Evolutionary conservation across 2,888 invertebrate genomes (phyloP).

Genomic region (Chirona hameri): DNA sequence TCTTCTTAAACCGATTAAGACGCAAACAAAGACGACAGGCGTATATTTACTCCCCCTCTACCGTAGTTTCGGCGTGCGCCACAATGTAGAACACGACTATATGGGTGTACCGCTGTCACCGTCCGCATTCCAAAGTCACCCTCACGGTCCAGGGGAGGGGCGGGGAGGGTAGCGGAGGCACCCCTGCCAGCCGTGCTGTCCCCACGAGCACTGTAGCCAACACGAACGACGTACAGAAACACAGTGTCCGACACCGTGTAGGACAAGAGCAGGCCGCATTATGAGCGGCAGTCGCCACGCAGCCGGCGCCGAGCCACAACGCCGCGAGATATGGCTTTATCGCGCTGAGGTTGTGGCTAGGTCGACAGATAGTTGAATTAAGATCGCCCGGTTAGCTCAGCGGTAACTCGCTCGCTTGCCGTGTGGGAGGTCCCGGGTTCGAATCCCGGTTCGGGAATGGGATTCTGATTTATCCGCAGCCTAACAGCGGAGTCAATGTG

Average conservation of each 20-base stretch:
- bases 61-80: neutral
- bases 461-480: too few species aligned
- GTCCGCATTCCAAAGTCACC: conserved; percentile 3
- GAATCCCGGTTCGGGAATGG: too few species aligned
- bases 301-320: too few species aligned
- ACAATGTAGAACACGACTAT: neutral
- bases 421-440: too few species aligned
- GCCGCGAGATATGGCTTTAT: too few species aligned
- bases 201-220: neutral
- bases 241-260: neutral
- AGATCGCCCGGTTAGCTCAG: too few species aligned
- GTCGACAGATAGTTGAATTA: too few species aligned
- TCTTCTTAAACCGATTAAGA: too few species aligned
- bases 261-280: neutral
- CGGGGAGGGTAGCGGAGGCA: neutral
- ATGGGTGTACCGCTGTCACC: conserved; percentile 4
- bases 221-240: neutral
- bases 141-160: neutral
- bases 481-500: too few species aligned
- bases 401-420: too few species aligned
- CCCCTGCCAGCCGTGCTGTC: neutral
- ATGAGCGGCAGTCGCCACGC: neutral
- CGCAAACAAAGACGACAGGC: neutral
- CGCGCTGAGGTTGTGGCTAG: too few species aligned
- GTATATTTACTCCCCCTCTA: neutral